Evolutionary conservation across 2,113 vertebrate genomes (phyloP), one percentile per base, ranked within the genome.

Genomic region (Tragulus kanchil): DNA sequence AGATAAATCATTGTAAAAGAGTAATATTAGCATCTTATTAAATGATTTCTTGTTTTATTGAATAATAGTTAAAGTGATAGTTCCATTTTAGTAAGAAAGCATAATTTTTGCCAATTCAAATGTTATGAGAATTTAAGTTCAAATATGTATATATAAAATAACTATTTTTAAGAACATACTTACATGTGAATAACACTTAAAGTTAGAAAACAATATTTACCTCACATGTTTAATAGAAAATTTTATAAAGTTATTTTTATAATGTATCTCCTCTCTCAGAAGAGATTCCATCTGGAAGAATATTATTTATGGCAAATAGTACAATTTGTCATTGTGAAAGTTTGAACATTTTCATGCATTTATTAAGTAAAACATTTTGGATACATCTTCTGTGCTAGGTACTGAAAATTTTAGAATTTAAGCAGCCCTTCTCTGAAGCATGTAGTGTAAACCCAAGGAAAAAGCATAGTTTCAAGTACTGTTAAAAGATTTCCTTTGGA

Each of bases 231-330:
- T 90, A 71, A 52, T n/a, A 79, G 19, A 91, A 90, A n/a, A 93
- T 64, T 85, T 52, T 50, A 59, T 6, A 56, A 65, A 94, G 15
- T 85, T 89, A 86, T 81, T 96, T 96, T 94, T 82, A 86, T 88
- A 71, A 81, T 88, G 0, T 14, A 23, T 88, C 13, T 92, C 42
- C 10, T 97, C 3, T 1, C 8, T 81, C 52, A 52, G 62, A 96
- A 78, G 7, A 97, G 36, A 79, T 25, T 87, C 15, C 67, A 92
- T 71, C 59, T 86, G 84, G 25, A 73, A 86, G 45, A 89, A 67
- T 78, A 42, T 86, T 71, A 89, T 92, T 93, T 93, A 64, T 75
- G 45, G 48, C 42, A 95, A 94, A 62, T 67, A 86, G 50, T 61
- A 90, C 23, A 94, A n/a, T 91, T 95, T 89, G 54, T 83, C 79